These are phyloP conservation scores for Heliconius melpomene DNA, from an alignment of 1,140 invertebrate species.

Conservation along the genomic window DNA sequence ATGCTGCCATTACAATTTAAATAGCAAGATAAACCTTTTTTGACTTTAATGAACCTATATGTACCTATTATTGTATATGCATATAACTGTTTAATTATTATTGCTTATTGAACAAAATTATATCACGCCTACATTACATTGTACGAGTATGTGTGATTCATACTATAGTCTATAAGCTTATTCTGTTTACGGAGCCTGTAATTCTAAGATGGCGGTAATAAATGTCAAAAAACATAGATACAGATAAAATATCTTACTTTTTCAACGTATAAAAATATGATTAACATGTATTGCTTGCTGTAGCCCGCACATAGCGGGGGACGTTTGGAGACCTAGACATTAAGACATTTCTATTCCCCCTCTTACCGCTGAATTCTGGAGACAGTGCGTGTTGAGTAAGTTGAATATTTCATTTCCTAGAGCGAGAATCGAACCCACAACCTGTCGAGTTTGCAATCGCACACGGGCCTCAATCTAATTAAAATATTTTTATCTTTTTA, in stretches of 20 bases:
- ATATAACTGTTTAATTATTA: neutral
- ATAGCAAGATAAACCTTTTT: neutral
- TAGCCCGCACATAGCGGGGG: too few relatives aligned
- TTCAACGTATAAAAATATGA: too few relatives aligned
- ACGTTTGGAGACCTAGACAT: too few relatives aligned
- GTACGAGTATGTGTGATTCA: neutral
- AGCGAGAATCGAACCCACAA: too few relatives aligned
- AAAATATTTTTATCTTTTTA: neutral
- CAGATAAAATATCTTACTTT: too few relatives aligned
- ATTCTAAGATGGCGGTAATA: neutral
- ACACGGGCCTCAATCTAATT: neutral
- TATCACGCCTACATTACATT: constrained; percentile 4
- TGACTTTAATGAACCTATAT: neutral
- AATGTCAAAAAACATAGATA: too few relatives aligned
- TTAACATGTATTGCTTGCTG: too few relatives aligned
- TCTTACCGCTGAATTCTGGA: too few relatives aligned
- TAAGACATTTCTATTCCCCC: too few relatives aligned
- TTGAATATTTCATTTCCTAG: too few relatives aligned
- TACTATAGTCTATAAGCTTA: neutral
- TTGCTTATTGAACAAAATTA: neutral
- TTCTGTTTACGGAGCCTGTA: neutral
- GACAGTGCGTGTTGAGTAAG: too few relatives aligned
- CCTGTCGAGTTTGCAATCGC: too few relatives aligned
- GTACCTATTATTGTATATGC: neutral
- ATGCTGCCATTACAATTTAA: neutral